Conservation (phyloP, 1,140 invertebrate genomes). For the Drosophila burlai region DNA sequence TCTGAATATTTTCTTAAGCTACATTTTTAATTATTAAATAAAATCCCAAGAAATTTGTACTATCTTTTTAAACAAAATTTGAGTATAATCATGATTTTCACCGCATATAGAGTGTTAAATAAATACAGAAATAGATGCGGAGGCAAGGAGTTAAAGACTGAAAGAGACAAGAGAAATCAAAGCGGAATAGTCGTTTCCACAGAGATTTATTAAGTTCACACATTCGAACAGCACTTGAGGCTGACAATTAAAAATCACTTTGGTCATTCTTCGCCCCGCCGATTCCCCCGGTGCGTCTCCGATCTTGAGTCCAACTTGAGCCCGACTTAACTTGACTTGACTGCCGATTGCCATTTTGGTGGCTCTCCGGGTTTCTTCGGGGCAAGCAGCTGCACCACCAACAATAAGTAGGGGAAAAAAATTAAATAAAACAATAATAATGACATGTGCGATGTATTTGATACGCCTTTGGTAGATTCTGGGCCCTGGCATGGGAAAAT, state of each 20-base stretch:
- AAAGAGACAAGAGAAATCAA: constrained; percentile 49
- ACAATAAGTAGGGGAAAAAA: background rate
- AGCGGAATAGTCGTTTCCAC: constrained; percentile 37
- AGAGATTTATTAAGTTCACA: constrained; percentile 81
- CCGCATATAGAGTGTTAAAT: background rate
- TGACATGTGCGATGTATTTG: constrained; percentile 36
- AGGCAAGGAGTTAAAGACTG: background rate
- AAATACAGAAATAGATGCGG: background rate
- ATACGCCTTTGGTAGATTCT: constrained; percentile 44
- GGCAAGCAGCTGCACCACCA: constrained; percentile 25
- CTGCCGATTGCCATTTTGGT: constrained; percentile 66
- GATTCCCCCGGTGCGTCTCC: no score
- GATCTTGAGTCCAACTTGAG: constrained; percentile 7
- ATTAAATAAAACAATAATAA: constrained; percentile 20
- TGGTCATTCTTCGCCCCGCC: constrained; percentile 21
- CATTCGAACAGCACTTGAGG: constrained; percentile 78
- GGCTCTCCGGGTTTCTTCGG: constrained; percentile 26
- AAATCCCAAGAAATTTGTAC: background rate
- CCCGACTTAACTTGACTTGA: constrained; percentile 49
- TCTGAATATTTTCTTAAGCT: background rate
- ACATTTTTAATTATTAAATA: background rate
- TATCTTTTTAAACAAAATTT: no score
- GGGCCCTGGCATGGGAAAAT: background rate
- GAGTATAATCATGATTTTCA: background rate
- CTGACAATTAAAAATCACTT: constrained; percentile 83